Evolutionary conservation across 2,797 vertebrate species (phyloP), one percentile per base, ranked within the genome.

Genomic region (Bovichtus diacanthus): DNA sequence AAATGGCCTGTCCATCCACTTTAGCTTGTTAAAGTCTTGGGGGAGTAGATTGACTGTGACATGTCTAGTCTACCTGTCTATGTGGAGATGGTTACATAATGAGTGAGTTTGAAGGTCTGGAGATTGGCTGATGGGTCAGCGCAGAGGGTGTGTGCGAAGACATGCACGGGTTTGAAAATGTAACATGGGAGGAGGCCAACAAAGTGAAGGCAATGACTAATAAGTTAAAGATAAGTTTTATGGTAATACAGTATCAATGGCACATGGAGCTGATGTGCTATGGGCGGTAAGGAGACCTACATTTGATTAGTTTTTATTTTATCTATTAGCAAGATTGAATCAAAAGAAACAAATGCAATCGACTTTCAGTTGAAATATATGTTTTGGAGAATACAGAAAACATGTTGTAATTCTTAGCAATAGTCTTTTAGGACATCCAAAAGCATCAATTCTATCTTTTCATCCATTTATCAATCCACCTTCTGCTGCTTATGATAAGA

Each of bases 1-100:
- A 89, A 90, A 82, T 83, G 72, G 72, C 78, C 85, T 88, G 89
- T 87, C 85, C 84, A 80, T 90, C 86, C 62, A 79, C 81, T 87
- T 82, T 72, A 86, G 80, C 90, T 89, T 89, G 89, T 93, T 83
- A 91, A 79, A 77, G 81, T 89, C 85, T 82, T 39, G 46, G 43
- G 78, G 84, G 87, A 91, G 55, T 82, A 79, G 89, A 93, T 89
- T 83, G 87, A 88, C 53, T 82, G 89, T 90, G 93, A 91, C 91
- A 82, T 83, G 81, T 85, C 89, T 82, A 21, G 83, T 75, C 83
- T 46, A 76, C 81, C 88, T 85, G 83, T 71, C 84, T 62, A 21
- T 84, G 76, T 66, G 70, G 83, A 86, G 82, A 66, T 69, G 74
- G 81, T 89, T 87, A 91, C 87, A 85, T 90, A 91, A 92, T 87